Evolutionary conservation across 1,140 invertebrate species (phyloP).

Genomic region (Fopius arisanus): DNA sequence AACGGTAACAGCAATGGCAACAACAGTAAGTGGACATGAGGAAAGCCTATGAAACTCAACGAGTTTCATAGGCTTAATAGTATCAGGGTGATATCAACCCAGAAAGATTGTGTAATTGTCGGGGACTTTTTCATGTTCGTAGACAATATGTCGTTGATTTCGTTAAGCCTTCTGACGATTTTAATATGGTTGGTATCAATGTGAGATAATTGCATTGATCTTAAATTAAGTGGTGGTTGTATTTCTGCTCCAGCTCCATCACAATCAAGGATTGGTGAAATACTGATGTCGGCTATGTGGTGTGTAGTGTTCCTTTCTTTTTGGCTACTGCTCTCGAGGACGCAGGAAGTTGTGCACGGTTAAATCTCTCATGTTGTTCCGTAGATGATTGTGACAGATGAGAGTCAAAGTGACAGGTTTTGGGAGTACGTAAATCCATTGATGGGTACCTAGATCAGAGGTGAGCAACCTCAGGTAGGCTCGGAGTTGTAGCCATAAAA

Average conservation of each 20-base stretch:
- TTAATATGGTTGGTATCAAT: not conserved
- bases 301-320: not conserved
- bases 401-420: constrained; percentile 23
- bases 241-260: not conserved
- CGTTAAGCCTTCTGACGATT: not conserved
- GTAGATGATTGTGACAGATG: not conserved
- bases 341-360: constrained; percentile 18
- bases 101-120: not conserved
- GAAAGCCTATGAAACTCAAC: too few species aligned
- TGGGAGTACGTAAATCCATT: constrained; percentile 27
- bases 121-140: not conserved
- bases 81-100: too few species aligned
- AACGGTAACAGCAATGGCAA: too few species aligned
- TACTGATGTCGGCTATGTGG: not conserved
- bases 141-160: not conserved
- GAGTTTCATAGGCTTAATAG: too few species aligned
- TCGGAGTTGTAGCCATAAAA: too few species aligned
- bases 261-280: not conserved
- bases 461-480: too few species aligned
- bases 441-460: constrained; percentile 9
- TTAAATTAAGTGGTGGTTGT: not conserved
- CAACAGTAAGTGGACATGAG: too few species aligned
- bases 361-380: not conserved
- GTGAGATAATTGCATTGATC: not conserved
- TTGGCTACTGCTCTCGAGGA: constrained; percentile 2